Base-by-base conservation (phyloP, 2,888 invertebrate genomes). In the Drosophila emarginata region DNA sequence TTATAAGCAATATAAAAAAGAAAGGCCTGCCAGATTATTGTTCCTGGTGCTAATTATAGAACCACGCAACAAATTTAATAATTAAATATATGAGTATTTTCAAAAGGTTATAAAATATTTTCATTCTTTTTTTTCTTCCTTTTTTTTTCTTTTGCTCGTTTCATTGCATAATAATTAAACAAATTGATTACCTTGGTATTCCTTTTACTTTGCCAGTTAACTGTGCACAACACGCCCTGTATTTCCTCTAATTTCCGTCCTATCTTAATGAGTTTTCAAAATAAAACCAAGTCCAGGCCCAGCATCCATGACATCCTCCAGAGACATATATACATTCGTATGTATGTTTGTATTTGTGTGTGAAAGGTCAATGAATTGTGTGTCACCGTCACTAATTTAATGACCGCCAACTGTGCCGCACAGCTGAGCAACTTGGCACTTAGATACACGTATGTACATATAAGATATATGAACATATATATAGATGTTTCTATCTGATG, bases 391-490 rank as follows among this genome's bases (percentile, higher is more conserved):
- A 59, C 51, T 68, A 56, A 61, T 73, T 73, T 79, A 87, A 82
- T 81, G 82, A 85, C 87, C 87, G 87, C 87, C 81, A 77, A 82
- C 87, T 82, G 81, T 81, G 81, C 64, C 71, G 64, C 87, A 74
- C 79, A 75, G 77, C 71, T 70, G 72, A 75, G 65, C 75, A 79
- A 72, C 84, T 81, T 83, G 68, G 64, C 60, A 68, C 64, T 57
- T 52, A 67, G 75, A 64, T 60, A 63, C 32, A 9, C 32, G 32
- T 32, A 32, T 11, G 32, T 32, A 32, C 2, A 11, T 32, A 32
- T 32, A 4, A 5, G 4, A 6, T 32, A 32, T 32, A 32, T 28
- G 5, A 1, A 28, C 5, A 6, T 59, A 73, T 64, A 61, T 64
- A 15, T 45, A 36, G 64, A 67, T 45, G 45, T 45, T 45, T 45